Percentiles rank a stretch among this genome's conserved stretches.
phyloP scores from a whole-genome alignment of 2,888 invertebrate species.

The Amphipyra tragopoginis region DNA sequence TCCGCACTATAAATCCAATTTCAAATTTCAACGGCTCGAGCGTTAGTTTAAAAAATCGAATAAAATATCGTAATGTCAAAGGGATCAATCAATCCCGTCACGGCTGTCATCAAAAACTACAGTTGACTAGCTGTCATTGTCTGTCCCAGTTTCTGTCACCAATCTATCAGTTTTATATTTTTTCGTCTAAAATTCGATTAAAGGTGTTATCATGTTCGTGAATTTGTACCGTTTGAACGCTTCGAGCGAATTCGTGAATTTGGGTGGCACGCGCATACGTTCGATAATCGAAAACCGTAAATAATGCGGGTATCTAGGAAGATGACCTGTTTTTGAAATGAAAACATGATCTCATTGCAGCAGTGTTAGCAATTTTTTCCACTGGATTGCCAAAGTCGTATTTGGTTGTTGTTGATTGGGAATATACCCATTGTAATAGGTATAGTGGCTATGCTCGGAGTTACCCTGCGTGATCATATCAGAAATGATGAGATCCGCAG shows the following conservation, averaged over 20 bases:
- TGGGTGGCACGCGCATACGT: slow-evolving; percentile 62
- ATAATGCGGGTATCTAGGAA: slow-evolving; percentile 16
- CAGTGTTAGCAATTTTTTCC: too few relatives aligned
- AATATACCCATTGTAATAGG: too few relatives aligned
- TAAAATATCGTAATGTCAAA: slow-evolving; percentile 25
- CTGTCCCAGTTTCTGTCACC: slow-evolving; percentile 45
- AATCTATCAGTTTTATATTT: slow-evolving; percentile 62
- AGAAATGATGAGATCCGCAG: too few relatives aligned
- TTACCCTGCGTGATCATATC: too few relatives aligned
- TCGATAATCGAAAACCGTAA: slow-evolving; percentile 40
- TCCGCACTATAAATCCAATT: not conserved
- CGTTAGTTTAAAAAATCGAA: slow-evolving; percentile 24
- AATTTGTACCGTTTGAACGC: slow-evolving; percentile 67
- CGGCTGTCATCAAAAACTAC: slow-evolving; percentile 34
- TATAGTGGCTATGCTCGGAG: too few relatives aligned
- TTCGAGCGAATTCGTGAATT: slow-evolving; percentile 64
- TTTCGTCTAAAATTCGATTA: slow-evolving; percentile 73
- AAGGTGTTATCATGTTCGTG: slow-evolving; percentile 68
- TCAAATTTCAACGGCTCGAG: not conserved
- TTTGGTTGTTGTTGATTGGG: too few relatives aligned
- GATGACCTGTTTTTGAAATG: not conserved
- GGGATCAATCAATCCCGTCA: slow-evolving; percentile 21
- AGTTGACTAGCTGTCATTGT: slow-evolving; percentile 36
- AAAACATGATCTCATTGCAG: not conserved
- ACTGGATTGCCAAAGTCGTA: too few relatives aligned